Evolutionary conservation across 2,113 vertebrate genomes (phyloP), one percentile per base, ranked within the genome.

Genomic region (Acrocephalus kingi): DNA sequence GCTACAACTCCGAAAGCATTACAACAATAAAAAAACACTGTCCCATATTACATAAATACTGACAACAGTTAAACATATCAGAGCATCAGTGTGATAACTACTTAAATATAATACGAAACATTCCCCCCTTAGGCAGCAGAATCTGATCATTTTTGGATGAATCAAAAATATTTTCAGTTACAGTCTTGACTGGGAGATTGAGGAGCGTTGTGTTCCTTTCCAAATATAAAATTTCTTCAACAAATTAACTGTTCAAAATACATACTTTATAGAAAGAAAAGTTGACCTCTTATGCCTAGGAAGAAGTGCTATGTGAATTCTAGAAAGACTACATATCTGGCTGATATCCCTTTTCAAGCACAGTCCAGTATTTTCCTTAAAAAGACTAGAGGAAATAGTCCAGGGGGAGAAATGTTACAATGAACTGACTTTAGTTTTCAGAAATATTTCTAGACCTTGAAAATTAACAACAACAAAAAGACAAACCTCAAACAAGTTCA

Each of bases 191-290:
- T 45, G 22, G 35, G 15, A 77, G 43, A 84, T 14, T 33, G 51
- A 22, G 14, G 27, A 19, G 33, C 0, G 0, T 11, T 56, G 6
- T 21, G 2, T 11, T 83, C 67, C 23, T 73, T 87, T 48, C 67
- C 43, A 43, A 55, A 39, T 8, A 82, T 6, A 41, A 37, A 41
- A 46, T 54, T 39, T 55, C 33, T 72, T 62, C 59, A 51, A 62
- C 46, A 54, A 89, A 87, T 58, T 54, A 45, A 43, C 22, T 66
- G 41, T 61, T n/a, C 9, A 74, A 77, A 84, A 73, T 11, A 58
- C 15, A 43, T 11, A 27, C 27, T 56, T 59, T 10, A 45, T 5
- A 61, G 31, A 92, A 83, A 68, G 20, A 51, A 83, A 82, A 80
- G 17, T 56, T 10, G 3, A 55, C 58, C 18, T 58, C 30, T 49